Percentiles rank a stretch among this genome's conserved stretches.
Evolutionary conservation across 2,797 vertebrate species (phyloP).

Genomic region (Protosalanx chinensis): DNA sequence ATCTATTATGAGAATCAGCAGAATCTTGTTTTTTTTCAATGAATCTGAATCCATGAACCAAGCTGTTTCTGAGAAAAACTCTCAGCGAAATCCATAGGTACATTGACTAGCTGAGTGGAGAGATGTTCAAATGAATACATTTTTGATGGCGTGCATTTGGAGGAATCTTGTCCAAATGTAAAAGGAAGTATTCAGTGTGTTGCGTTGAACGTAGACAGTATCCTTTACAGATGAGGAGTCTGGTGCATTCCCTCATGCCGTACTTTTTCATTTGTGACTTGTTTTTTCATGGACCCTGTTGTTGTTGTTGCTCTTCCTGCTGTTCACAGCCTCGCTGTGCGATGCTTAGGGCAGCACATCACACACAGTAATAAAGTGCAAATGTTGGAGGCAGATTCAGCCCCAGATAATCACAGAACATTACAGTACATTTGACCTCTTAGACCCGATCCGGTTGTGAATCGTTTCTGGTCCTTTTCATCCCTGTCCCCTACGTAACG

Average conservation of each 20-base stretch:
- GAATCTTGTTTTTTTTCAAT: too few species aligned
- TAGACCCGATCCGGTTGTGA: too few species aligned
- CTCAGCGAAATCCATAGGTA: too few species aligned
- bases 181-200: too few species aligned
- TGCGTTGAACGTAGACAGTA: too few species aligned
- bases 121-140: background rate
- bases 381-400: slow-evolving; percentile 35
- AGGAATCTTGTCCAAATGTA: too few species aligned
- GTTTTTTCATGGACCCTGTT: slow-evolving; percentile 57
- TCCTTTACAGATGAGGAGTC: background rate
- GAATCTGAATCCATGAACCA: too few species aligned
- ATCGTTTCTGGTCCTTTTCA: background rate
- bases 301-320: slow-evolving; percentile 25
- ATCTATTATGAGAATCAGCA: too few species aligned
- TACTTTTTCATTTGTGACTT: slow-evolving; percentile 64
- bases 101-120: slow-evolving; percentile 10
- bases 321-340: slow-evolving; percentile 22
- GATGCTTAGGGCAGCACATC: slow-evolving; percentile 38
- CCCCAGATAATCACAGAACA: background rate
- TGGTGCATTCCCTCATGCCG: slow-evolving; percentile 36
- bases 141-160: too few species aligned
- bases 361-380: slow-evolving; percentile 55
- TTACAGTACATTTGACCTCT: too few species aligned
- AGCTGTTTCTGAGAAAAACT: background rate
- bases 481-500: background rate